Percentiles rank a stretch among this genome's conserved stretches.
These are phyloP conservation scores for Caenorhabditis sinica DNA, from an alignment of 2,888 invertebrate genomes.

Conservation along the genomic window DNA sequence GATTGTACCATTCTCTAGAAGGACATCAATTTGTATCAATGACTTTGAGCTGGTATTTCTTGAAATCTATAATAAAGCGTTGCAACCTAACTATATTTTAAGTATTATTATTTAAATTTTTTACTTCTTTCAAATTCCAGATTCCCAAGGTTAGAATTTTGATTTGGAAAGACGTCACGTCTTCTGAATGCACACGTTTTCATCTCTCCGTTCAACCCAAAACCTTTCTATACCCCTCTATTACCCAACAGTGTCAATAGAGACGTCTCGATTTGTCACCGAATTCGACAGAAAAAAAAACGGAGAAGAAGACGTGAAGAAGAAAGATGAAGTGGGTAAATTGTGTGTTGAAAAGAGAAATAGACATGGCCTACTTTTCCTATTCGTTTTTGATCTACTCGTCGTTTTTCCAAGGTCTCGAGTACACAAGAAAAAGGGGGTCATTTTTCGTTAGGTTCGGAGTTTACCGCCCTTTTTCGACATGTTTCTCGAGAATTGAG, in stretches of 20 bases:
- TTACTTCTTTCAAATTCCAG: too few relatives aligned
- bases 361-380: background rate
- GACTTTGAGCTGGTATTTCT: too few relatives aligned
- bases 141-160: too few relatives aligned
- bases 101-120: too few relatives aligned
- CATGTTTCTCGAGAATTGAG: conserved; percentile 1
- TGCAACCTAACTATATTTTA: too few relatives aligned
- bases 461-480: conserved; percentile 61
- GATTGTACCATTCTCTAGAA: too few relatives aligned
- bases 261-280: conserved; percentile 1
- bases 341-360: conserved; percentile 6
- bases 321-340: background rate
- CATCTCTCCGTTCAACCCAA: too few relatives aligned
- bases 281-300: background rate
- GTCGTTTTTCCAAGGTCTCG: background rate
- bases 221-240: background rate
- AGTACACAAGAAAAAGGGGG: background rate
- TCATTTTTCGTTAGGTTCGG: conserved; percentile 3
- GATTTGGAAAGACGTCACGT: too few relatives aligned
- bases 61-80: too few relatives aligned
- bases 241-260: conserved; percentile 6
- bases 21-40: too few relatives aligned
- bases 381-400: background rate
- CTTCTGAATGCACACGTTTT: too few relatives aligned
- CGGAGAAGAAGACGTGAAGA: conserved; percentile 1